These are phyloP conservation scores for Anolis sagrei DNA, from an alignment of 2,113 vertebrate species.

Conservation along the genomic window DNA sequence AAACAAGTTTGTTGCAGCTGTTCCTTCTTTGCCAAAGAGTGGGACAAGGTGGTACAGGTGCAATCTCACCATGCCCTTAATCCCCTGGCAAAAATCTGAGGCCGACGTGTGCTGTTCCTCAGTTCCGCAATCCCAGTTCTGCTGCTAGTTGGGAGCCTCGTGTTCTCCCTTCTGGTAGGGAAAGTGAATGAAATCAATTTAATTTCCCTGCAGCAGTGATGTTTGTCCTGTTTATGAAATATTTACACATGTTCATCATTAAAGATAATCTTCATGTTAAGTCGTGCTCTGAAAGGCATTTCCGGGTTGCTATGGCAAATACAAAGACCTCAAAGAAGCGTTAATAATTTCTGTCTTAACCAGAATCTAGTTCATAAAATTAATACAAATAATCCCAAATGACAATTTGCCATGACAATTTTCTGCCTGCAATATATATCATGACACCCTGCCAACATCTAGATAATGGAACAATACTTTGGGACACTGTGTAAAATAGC, in stretches of 20 bases:
- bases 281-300: neutral
- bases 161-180: neutral
- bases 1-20: too few relatives aligned
- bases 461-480: neutral
- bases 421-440: neutral
- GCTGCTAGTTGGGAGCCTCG: neutral
- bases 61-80: too few relatives aligned
- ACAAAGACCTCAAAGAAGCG: too few relatives aligned
- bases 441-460: neutral
- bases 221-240: neutral
- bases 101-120: neutral
- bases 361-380: neutral
- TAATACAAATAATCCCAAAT: neutral
- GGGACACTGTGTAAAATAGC: neutral
- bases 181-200: neutral
- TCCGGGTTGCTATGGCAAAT: neutral
- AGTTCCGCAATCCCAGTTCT: neutral
- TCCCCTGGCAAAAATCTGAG: neutral
- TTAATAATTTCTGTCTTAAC: neutral
- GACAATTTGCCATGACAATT: neutral
- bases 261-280: neutral
- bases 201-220: neutral
- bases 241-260: neutral
- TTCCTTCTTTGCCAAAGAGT: too few relatives aligned
- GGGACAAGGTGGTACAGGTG: too few relatives aligned